Conservation (phyloP, 2,797 vertebrate species). For the Phrynocephalus guinanensis region DNA sequence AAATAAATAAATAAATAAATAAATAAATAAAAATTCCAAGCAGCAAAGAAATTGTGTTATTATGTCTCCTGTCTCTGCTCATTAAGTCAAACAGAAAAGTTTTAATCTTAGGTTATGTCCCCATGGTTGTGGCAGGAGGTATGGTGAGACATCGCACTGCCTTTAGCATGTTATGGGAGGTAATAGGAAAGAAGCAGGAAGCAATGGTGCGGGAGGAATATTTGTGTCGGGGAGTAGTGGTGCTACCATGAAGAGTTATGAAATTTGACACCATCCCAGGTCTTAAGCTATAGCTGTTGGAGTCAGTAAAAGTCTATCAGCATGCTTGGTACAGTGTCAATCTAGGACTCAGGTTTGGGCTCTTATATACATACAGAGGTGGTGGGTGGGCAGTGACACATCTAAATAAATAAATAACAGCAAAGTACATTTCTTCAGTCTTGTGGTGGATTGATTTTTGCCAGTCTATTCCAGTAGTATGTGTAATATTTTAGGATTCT, state of each 20-base stretch:
- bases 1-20: too few relatives aligned
- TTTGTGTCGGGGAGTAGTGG: not conserved
- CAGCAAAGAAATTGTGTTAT: not conserved
- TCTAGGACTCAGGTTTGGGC: too few relatives aligned
- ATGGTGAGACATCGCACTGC: not conserved
- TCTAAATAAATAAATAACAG: too few relatives aligned
- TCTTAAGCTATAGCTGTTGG: not conserved
- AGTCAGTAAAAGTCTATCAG: too few relatives aligned
- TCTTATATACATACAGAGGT: too few relatives aligned
- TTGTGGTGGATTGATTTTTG: too few relatives aligned
- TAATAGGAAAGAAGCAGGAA: not conserved
- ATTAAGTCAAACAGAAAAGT: not conserved
- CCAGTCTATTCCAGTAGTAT: too few relatives aligned
- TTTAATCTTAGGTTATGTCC: not conserved
- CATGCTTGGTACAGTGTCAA: too few relatives aligned
- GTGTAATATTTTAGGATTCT: not conserved
- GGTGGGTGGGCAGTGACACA: too few relatives aligned
- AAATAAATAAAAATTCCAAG: not conserved
- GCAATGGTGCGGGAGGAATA: not conserved
- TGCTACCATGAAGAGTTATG: not conserved
- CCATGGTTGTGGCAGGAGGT: not conserved
- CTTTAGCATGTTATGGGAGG: not conserved
- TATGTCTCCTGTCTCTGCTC: not conserved
- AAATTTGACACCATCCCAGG: not conserved
- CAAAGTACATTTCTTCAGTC: too few relatives aligned